phyloP scores from a whole-genome alignment of 2,888 invertebrate species.

The Ennomos erosarius region DNA sequence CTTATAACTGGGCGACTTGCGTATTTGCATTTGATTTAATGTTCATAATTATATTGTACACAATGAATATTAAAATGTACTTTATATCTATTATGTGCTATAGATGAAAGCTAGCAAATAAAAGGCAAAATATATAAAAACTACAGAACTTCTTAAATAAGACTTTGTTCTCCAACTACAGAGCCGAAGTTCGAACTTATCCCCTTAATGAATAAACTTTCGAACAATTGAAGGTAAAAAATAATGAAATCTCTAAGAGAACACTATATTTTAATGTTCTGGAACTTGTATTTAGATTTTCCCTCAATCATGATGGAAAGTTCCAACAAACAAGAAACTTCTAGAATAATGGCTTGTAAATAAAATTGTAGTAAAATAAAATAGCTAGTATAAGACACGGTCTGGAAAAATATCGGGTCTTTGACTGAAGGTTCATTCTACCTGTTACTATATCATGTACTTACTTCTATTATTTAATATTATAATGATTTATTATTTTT shows the following conservation, averaged over 20 bases:
- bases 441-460: no score
- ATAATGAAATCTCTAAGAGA: constrained; percentile 13
- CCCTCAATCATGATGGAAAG: constrained; percentile 18
- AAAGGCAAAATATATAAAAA: neutral
- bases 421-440: no score
- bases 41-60: no score
- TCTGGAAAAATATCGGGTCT: constrained; percentile 2
- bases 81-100: no score
- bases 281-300: constrained; percentile 19
- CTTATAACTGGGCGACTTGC: no score
- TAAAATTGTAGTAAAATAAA: constrained; percentile 25
- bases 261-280: constrained; percentile 24
- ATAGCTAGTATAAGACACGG: no score
- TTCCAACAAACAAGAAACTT: constrained; percentile 26
- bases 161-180: constrained; percentile 5
- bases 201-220: constrained; percentile 17
- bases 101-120: no score
- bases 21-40: no score
- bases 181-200: constrained; percentile 10
- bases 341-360: constrained; percentile 32
- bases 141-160: neutral
- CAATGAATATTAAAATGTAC: no score
- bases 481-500: no score
- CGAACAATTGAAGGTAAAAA: constrained; percentile 12
- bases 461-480: no score